These are phyloP conservation scores for Knipowitschia caucasica DNA, from an alignment of 2,797 vertebrate genomes.

Conservation along the genomic window DNA sequence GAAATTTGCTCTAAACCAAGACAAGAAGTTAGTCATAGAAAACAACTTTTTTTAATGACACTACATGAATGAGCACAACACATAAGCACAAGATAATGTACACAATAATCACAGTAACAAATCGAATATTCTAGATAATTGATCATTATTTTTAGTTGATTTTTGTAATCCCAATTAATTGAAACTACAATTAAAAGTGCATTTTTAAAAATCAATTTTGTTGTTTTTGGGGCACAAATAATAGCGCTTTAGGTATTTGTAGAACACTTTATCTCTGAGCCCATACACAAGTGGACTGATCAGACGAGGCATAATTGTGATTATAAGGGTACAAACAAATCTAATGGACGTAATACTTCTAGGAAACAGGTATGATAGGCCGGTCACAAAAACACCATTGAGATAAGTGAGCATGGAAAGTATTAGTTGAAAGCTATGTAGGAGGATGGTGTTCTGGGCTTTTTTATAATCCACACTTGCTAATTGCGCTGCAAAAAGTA, in stretches of 20 bases:
- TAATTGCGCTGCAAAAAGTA: slow-evolving; percentile 44
- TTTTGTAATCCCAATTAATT: too few relatives aligned
- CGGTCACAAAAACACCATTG: not conserved
- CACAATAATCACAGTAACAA: too few relatives aligned
- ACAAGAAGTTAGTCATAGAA: too few relatives aligned
- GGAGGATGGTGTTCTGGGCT: slow-evolving; percentile 54
- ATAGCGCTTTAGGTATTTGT: slow-evolving; percentile 21
- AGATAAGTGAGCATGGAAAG: slow-evolving; percentile 33
- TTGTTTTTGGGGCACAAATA: slow-evolving; percentile 7
- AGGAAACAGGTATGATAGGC: slow-evolving; percentile 9
- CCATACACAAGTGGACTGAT: slow-evolving; percentile 38
- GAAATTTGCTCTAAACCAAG: too few relatives aligned
- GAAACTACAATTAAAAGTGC: too few relatives aligned
- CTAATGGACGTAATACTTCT: not conserved
- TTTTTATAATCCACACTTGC: slow-evolving; percentile 34
- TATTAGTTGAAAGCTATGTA: slow-evolving; percentile 43
- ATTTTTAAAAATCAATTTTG: not conserved
- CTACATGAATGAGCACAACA: too few relatives aligned
- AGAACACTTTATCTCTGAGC: slow-evolving; percentile 34
- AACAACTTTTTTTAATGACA: too few relatives aligned
- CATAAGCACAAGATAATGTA: too few relatives aligned
- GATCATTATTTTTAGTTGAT: too few relatives aligned
- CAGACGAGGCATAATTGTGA: slow-evolving; percentile 35
- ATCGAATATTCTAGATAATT: too few relatives aligned
- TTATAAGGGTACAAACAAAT: slow-evolving; percentile 11